Percentiles rank a stretch among this genome's conserved stretches.
phyloP scores from a whole-genome alignment of 2,888 invertebrate genomes.

The Julus scanicus region DNA sequence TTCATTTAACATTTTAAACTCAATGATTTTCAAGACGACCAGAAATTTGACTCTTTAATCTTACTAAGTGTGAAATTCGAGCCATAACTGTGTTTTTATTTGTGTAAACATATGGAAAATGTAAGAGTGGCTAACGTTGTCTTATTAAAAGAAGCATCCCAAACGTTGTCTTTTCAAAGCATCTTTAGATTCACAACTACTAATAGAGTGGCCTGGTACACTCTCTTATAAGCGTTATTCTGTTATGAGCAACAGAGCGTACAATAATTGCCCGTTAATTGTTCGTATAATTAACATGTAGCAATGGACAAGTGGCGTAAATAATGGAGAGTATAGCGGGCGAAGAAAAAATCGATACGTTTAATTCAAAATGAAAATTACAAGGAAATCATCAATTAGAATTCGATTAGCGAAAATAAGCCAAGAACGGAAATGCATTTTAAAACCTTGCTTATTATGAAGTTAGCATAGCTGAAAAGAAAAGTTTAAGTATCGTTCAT shows the following conservation, averaged over 20 bases:
- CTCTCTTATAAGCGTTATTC: neutral
- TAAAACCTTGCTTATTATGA: neutral
- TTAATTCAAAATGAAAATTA: conserved; percentile 38
- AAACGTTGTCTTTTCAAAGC: neutral
- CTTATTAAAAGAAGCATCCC: neutral
- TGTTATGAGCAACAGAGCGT: conserved; percentile 1
- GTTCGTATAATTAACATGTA: conserved; percentile 53
- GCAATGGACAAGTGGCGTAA: conserved; percentile 52
- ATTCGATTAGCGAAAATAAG: neutral
- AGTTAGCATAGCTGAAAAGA: neutral
- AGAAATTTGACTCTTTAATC: too few species aligned
- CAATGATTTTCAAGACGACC: too few species aligned
- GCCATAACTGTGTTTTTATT: neutral
- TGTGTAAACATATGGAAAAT: neutral
- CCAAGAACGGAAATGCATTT: neutral
- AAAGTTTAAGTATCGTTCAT: neutral
- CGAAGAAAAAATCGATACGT: conserved; percentile 36
- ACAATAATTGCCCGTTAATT: conserved; percentile 49
- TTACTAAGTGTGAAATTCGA: too few species aligned
- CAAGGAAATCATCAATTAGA: conserved; percentile 34
- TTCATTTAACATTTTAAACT: too few species aligned
- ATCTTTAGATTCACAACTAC: neutral
- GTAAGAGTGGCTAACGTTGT: neutral
- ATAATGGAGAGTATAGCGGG: conserved; percentile 44
- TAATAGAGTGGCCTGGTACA: neutral